Evolutionary conservation across 2,113 vertebrate species (phyloP), one percentile per base, ranked within the genome.

Genomic region (Upupa epops): DNA sequence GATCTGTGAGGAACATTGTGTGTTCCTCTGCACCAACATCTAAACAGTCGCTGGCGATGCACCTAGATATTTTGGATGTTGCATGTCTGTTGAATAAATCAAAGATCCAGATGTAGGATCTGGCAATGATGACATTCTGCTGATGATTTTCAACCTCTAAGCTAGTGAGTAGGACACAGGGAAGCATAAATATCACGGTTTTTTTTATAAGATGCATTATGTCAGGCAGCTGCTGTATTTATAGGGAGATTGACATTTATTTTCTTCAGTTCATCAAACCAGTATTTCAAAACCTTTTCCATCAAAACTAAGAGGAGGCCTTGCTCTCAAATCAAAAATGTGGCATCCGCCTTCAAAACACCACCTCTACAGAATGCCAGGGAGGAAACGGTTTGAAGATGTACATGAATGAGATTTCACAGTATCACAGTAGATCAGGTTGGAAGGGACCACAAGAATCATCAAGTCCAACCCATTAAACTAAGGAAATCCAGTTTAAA

Each of bases 91-190:
- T 65, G 72, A 81, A 88, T 93, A 86, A 86, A 78, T 88, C 61
- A 78, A 88, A 79, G 37, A 82, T 84, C 75, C 94, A 95, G 90
- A 80, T 86, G 88, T 63, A 86, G 65, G 68, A 48, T 89, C 26
- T 77, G 75, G 75, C 76, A 91, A 26, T 45, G 24, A 74, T 60
- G 64, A 74, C 56, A 74, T 83, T 89, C 52, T 70, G 8, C 32
- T 87, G 24, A 8, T 83, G 63, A 48, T n/a, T 91, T 89, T 74
- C 60, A 76, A 54, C 11, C 21, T 0, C 0, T 48, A n/a, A 74
- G 21, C 34, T 48, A 6, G 3, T 26, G 26, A 71, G 75, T 15
- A 56, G 52, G 34, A 68, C 68, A 80, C 7, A 45, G n/a, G 54
- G 63, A 79, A 65, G 24, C 22, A 78, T 42, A 72, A 88, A 84